Percentiles rank a stretch among this genome's conserved stretches.
phyloP scores from a whole-genome alignment of 2,797 vertebrate species.

The Ficedula albicollis region DNA sequence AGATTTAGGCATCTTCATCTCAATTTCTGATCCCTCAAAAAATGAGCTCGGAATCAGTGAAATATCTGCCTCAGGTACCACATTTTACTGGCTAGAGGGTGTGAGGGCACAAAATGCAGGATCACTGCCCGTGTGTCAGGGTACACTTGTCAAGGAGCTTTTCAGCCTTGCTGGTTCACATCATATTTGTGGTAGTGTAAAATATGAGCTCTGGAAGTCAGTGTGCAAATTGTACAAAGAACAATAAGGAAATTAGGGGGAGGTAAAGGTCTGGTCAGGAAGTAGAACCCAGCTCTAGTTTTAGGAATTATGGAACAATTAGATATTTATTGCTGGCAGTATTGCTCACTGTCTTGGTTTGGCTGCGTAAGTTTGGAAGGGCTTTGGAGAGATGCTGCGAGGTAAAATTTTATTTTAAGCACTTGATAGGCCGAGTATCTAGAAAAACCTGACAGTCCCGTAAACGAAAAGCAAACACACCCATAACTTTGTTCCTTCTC shows the following conservation, averaged over 20 bases:
- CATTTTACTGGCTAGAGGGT: not conserved
- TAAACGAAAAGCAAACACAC: not conserved
- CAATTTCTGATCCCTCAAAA: not conserved
- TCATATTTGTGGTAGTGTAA: not conserved
- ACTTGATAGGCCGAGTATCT: not conserved
- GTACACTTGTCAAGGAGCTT: not conserved
- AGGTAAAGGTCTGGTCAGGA: not conserved
- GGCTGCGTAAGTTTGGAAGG: not conserved
- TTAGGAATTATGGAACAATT: not conserved
- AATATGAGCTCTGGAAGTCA: not conserved
- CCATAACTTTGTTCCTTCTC: not conserved
- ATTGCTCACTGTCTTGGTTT: not conserved
- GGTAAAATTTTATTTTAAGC: not conserved
- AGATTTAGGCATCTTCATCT: not conserved
- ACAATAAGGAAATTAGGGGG: not conserved
- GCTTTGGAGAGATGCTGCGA: not conserved
- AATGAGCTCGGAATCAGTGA: not conserved
- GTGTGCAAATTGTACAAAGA: not conserved
- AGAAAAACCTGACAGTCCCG: not conserved
- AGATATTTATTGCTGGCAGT: not conserved
- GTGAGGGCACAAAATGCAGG: not conserved
- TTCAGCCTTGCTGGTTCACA: not conserved
- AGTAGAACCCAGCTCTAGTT: not conserved
- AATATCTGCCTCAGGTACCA: not conserved
- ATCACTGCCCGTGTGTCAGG: not conserved